Evolutionary conservation across 2,888 invertebrate genomes (phyloP).

Genomic region (Oxyteleia sp.): DNA sequence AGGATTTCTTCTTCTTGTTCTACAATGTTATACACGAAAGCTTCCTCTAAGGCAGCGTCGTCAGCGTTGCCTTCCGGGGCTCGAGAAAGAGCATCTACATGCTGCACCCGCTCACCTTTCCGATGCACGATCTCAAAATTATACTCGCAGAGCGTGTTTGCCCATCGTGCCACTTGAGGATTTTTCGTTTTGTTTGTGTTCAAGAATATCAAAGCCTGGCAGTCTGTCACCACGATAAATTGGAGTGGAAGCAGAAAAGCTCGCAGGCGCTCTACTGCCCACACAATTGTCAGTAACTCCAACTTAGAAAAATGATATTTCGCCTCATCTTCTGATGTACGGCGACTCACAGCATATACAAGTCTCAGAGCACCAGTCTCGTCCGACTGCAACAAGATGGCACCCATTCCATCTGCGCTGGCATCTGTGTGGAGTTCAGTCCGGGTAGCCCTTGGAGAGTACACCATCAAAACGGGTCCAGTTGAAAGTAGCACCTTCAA

Average conservation of each 20-base stretch:
- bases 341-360: constrained; percentile 19
- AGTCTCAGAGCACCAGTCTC: not conserved
- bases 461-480: not conserved
- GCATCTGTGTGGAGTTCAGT: not conserved
- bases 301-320: constrained; percentile 17
- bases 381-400: not conserved
- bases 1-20: constrained; percentile 13
- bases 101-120: not conserved
- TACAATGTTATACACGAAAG: not conserved
- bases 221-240: constrained; percentile 3
- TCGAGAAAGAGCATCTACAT: constrained; percentile 20
- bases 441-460: not conserved
- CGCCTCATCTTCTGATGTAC: constrained; percentile 1
- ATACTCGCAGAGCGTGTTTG: too few relatives aligned
- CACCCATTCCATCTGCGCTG: not conserved
- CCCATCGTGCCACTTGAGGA: constrained; percentile 14
- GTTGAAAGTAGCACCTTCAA: not conserved
- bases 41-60: constrained; percentile 21
- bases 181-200: constrained; percentile 2
- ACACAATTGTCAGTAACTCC: constrained; percentile 22
- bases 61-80: constrained; percentile 4
- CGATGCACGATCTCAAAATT: too few relatives aligned
- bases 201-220: constrained; percentile 13
- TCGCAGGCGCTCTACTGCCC: constrained; percentile 17
- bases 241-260: constrained; percentile 8